Evolutionary conservation across 2,797 vertebrate species (phyloP).

Genomic region (Falco rusticolus): DNA sequence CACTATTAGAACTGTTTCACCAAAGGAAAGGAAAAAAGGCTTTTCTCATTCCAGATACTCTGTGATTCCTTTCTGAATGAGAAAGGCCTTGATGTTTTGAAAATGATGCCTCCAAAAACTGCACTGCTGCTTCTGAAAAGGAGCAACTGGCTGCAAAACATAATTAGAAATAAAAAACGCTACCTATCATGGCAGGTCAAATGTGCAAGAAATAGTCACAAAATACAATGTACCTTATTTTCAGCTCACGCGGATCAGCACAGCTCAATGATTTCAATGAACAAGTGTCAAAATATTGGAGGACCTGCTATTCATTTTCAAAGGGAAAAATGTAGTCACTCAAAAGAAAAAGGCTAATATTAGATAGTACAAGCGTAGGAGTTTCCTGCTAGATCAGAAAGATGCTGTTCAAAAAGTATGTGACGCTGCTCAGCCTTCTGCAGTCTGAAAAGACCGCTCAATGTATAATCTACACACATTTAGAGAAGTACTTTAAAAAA

Average conservation of each 20-base stretch:
- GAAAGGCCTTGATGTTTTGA: neutral
- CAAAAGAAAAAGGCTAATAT: neutral
- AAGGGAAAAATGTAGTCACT: neutral
- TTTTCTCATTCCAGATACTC: neutral
- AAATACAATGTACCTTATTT: neutral
- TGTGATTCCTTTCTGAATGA: neutral
- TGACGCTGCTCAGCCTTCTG: neutral
- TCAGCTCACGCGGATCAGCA: neutral
- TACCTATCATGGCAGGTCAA: neutral
- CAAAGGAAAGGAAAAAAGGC: neutral
- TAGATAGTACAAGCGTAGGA: neutral
- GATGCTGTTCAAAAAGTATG: neutral
- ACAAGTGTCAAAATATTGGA: neutral
- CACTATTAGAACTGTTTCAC: neutral
- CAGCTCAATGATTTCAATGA: neutral
- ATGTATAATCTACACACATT: neutral
- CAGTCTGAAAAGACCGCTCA: neutral
- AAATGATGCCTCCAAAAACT: neutral
- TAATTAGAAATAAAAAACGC: neutral
- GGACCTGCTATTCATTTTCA: neutral
- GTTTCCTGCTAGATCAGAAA: conserved; percentile 3
- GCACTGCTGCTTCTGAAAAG: neutral
- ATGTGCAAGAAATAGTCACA: neutral
- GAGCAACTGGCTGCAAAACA: neutral
- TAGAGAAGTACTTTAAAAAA: neutral